Conservation (phyloP, 2,797 vertebrate species). For the Crenuchus spilurus region DNA sequence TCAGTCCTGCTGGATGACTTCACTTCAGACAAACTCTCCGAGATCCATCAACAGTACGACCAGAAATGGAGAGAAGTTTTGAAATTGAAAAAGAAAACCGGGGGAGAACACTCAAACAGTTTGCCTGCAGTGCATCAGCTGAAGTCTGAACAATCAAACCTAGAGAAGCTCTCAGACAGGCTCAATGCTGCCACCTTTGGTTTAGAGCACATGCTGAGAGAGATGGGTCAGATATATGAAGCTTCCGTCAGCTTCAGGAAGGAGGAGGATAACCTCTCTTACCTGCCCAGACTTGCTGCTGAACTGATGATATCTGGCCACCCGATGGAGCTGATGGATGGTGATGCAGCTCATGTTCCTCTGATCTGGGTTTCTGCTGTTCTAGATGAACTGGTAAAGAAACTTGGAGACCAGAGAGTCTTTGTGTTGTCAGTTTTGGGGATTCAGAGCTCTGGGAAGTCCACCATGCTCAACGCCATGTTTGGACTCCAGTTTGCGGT, state of each 20-base stretch:
- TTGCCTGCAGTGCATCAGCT: no score
- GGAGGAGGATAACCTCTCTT: constrained; percentile 32
- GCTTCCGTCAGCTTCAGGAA: background rate
- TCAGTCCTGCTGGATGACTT: constrained; percentile 54
- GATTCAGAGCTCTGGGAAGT: constrained; percentile 52
- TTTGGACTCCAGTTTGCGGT: constrained; percentile 74
- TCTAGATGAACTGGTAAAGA: constrained; percentile 71
- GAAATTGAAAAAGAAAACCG: background rate
- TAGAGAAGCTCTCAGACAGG: constrained; percentile 66
- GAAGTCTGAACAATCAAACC: background rate
- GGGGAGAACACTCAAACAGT: no score
- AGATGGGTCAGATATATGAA: constrained; percentile 78
- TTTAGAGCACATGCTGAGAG: constrained; percentile 76
- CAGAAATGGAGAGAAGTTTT: constrained; percentile 42
- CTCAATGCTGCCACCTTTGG: constrained; percentile 67
- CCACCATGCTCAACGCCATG: constrained; percentile 71
- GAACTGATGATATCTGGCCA: constrained; percentile 74
- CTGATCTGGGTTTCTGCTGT: constrained; percentile 74
- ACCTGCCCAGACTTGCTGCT: constrained; percentile 70
- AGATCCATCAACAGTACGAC: constrained; percentile 43
- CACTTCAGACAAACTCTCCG: constrained; percentile 15
- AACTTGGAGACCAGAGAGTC: constrained; percentile 69
- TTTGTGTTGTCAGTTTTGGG: constrained; percentile 81
- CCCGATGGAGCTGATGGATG: constrained; percentile 79
- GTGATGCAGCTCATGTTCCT: constrained; percentile 77